Conservation (phyloP, 1,140 invertebrate genomes). For the Drosophila ananassae region DNA sequence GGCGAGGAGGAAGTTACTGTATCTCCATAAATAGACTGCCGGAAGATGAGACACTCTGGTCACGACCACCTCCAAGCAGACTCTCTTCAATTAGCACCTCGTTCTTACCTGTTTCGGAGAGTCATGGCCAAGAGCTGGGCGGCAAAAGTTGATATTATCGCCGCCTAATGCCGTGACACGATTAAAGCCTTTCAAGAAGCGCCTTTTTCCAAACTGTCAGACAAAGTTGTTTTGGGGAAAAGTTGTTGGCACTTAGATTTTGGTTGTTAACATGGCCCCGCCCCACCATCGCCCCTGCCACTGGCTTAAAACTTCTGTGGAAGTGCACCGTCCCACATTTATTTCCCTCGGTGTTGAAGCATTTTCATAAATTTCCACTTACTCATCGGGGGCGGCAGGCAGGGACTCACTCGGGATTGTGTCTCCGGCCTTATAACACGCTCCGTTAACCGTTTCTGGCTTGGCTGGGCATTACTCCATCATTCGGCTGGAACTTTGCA, state of each 20-base stretch:
- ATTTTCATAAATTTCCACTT: constrained; percentile 81
- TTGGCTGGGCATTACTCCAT: constrained; percentile 75
- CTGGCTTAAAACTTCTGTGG: constrained; percentile 52
- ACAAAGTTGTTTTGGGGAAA: constrained; percentile 51
- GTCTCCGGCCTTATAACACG: constrained; percentile 68
- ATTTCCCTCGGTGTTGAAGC: constrained; percentile 55
- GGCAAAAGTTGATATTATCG: constrained; percentile 48
- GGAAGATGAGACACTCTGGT: constrained; percentile 22
- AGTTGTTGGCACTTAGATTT: constrained; percentile 79
- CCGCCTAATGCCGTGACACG: constrained; percentile 53
- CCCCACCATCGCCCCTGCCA: constrained; percentile 2
- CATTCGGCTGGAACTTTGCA: constrained; percentile 78
- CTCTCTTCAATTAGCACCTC: constrained; percentile 32
- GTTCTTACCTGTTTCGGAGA: neutral
- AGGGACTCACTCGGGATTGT: neutral
- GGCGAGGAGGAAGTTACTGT: constrained; percentile 3
- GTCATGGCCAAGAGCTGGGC: constrained; percentile 16
- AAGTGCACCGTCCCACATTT: constrained; percentile 50
- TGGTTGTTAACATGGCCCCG: constrained; percentile 62
- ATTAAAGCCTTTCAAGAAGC: constrained; percentile 56
- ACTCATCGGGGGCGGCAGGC: constrained; percentile 50
- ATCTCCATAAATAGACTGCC: constrained; percentile 16
- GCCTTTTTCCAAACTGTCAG: constrained; percentile 55
- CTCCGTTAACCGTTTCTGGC: constrained; percentile 77
- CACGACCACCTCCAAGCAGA: neutral